These are phyloP conservation scores for Chionomys nivalis DNA, from an alignment of 2,113 vertebrate species.

Conservation along the genomic window DNA sequence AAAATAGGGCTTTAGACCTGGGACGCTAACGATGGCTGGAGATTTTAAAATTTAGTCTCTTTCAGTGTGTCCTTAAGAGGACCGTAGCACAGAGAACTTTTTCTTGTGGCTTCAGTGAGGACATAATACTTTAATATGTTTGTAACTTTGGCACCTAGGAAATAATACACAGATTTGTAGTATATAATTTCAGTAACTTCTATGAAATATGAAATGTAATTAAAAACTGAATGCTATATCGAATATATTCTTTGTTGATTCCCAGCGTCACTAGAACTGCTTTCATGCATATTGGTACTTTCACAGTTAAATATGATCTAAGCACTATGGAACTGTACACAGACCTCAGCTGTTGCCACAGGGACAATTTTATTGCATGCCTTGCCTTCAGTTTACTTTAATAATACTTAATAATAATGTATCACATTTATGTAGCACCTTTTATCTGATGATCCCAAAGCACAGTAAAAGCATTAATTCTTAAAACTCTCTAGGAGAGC, in stretches of 20 bases:
- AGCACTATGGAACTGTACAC: conserved; percentile 44
- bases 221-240: conserved; percentile 14
- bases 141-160: conserved; percentile 45
- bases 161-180: conserved; percentile 37
- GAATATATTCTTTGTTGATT: conserved; percentile 20
- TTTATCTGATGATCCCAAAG: conserved; percentile 78
- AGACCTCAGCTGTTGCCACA: conserved; percentile 67
- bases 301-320: conserved; percentile 77
- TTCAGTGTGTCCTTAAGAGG: conserved; percentile 31
- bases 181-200: conserved; percentile 30
- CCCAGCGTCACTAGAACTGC: conserved; percentile 36
- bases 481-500: conserved; percentile 69
- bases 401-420: conserved; percentile 82
- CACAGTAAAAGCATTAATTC: conserved; percentile 72
- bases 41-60: conserved; percentile 44
- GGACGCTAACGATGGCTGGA: background rate
- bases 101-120: conserved; percentile 31
- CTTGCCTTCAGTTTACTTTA: conserved; percentile 83
- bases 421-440: conserved; percentile 72
- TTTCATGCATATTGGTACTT: background rate
- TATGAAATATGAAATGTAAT: conserved; percentile 55
- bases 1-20: conserved; percentile 11
- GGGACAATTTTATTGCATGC: conserved; percentile 78
- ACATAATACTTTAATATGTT: conserved; percentile 11
- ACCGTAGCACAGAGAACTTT: conserved; percentile 17